These are phyloP conservation scores for Zaprionus camerounensis DNA, from an alignment of 1,140 invertebrate genomes.

Conservation along the genomic window DNA sequence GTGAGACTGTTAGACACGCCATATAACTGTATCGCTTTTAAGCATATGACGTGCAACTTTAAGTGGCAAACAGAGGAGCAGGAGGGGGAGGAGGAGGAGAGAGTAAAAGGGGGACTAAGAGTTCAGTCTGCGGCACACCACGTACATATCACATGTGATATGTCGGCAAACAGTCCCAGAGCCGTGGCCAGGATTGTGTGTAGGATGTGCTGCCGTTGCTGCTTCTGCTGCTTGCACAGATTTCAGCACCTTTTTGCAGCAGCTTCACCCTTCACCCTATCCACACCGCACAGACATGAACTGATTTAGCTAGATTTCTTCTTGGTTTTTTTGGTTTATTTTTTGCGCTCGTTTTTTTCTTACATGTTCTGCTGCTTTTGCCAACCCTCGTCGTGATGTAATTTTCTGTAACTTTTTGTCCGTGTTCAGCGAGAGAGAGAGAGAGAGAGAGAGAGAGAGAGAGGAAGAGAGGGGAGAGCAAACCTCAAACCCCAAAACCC, in stretches of 20 bases:
- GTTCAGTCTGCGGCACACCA: constrained; percentile 14
- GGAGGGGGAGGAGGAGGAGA: background rate
- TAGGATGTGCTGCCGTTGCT: background rate
- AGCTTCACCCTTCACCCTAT: background rate
- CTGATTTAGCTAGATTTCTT: constrained; percentile 28
- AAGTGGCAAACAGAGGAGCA: constrained; percentile 27
- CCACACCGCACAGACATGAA: constrained; percentile 27
- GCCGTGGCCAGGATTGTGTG: background rate
- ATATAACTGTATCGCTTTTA: constrained; percentile 33
- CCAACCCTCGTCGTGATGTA: constrained; percentile 48
- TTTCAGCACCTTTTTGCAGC: constrained; percentile 55
- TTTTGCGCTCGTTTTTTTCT: background rate
- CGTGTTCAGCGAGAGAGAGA: constrained; percentile 3
- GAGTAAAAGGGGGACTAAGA: background rate
- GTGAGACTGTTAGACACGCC: constrained; percentile 16
- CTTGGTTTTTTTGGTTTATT: background rate
- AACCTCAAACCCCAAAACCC: constrained; percentile 59
- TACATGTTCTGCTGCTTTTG: constrained; percentile 1
- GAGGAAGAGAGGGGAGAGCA: constrained; percentile 5
- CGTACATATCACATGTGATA: constrained; percentile 28
- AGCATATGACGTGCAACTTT: constrained; percentile 46
- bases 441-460: too few species aligned
- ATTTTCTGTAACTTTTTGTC: constrained; percentile 59
- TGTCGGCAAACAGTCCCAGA: constrained; percentile 39
- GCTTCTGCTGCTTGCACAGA: constrained; percentile 54